Conservation (phyloP, 2,888 invertebrate species). For the Meta bourneti region DNA sequence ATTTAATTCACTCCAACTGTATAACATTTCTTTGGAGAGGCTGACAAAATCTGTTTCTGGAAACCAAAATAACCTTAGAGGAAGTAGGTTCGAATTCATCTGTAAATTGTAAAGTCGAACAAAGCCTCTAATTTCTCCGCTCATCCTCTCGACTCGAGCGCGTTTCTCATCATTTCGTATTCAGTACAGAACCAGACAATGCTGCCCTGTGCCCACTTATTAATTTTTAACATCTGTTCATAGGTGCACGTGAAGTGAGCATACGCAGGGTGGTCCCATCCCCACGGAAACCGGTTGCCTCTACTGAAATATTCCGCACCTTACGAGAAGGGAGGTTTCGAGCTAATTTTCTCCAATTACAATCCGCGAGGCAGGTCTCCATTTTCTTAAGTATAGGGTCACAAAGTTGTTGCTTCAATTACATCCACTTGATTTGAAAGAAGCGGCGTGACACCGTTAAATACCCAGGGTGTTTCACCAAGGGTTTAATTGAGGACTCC, state of each 20-base stretch:
- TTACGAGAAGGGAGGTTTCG: slow-evolving; percentile 69
- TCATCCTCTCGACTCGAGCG: too few relatives aligned
- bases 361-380: slow-evolving; percentile 51
- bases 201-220: slow-evolving; percentile 40
- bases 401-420: slow-evolving; percentile 54
- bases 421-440: slow-evolving; percentile 23
- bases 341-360: slow-evolving; percentile 72
- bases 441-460: slow-evolving; percentile 57
- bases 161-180: slow-evolving; percentile 22
- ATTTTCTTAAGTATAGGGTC: slow-evolving; percentile 64
- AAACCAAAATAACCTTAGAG: neutral
- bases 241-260: neutral
- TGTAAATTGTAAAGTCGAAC: neutral
- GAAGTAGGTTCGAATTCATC: too few relatives aligned
- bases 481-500: slow-evolving; percentile 47
- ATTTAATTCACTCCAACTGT: neutral
- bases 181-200: slow-evolving; percentile 46
- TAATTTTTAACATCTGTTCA: slow-evolving; percentile 60
- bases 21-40: neutral
- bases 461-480: slow-evolving; percentile 49
- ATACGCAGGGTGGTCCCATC: slow-evolving; percentile 64
- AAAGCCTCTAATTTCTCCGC: neutral
- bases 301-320: slow-evolving; percentile 61
- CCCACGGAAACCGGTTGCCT: slow-evolving; percentile 56
- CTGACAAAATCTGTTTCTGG: neutral